Evolutionary conservation across 2,797 vertebrate species (phyloP).

Genomic region (Bothrops alternatus): DNA sequence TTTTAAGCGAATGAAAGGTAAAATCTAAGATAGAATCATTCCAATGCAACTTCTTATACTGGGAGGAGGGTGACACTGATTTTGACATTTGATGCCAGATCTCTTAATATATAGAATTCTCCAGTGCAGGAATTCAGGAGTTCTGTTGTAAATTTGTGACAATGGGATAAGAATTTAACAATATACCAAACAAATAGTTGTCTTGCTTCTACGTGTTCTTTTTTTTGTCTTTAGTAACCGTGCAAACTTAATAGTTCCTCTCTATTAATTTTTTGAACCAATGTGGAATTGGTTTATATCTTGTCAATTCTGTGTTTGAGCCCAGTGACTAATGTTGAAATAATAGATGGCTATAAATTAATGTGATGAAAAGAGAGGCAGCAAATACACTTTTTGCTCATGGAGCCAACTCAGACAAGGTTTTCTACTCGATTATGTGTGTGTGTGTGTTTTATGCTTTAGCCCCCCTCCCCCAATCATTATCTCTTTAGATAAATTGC

Average conservation of each 20-base stretch:
- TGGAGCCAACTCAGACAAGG: neutral
- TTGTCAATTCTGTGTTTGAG: constrained; percentile 42
- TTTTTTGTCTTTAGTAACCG: neutral
- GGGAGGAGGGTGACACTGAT: neutral
- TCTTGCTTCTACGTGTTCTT: neutral
- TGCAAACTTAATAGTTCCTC: constrained; percentile 48
- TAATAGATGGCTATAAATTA: neutral
- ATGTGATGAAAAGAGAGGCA: neutral
- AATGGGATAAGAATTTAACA: neutral
- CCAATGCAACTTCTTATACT: constrained; percentile 28
- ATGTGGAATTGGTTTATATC: constrained; percentile 38
- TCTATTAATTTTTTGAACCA: constrained; percentile 59
- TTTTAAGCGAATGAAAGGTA: neutral
- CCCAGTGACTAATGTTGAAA: constrained; percentile 24
- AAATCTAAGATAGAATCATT: neutral
- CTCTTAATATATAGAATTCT: constrained; percentile 27
- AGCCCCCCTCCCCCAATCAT: neutral
- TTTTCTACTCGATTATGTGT: neutral
- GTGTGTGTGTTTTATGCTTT: neutral
- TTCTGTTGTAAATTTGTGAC: neutral
- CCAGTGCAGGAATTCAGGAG: neutral
- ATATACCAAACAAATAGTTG: neutral
- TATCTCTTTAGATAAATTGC: neutral
- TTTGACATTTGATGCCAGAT: constrained; percentile 9
- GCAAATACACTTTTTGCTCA: neutral